Evolutionary conservation across 2,888 invertebrate species (phyloP).

Genomic region (Embidobia sp.): DNA sequence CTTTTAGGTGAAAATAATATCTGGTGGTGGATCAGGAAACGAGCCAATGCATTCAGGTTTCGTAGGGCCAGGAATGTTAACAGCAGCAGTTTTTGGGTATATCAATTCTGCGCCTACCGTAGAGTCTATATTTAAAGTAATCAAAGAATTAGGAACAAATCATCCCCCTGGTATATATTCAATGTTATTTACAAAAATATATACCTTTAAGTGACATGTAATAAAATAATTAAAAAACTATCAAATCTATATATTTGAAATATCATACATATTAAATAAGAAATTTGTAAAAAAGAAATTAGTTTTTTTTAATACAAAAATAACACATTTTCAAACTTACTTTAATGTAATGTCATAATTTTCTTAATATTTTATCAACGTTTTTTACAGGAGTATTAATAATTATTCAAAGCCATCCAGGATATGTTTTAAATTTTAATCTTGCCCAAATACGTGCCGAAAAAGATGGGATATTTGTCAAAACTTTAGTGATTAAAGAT

Average conservation of each 20-base stretch:
- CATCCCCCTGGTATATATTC: constrained; percentile 57
- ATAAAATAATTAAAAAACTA: background rate
- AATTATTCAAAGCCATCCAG: constrained; percentile 88
- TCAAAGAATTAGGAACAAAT: constrained; percentile 63
- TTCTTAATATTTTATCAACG: background rate
- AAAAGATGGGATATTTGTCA: constrained; percentile 83
- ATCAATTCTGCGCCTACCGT: constrained; percentile 64
- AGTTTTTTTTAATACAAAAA: too few species aligned
- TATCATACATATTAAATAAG: too few species aligned
- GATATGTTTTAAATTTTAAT: constrained; percentile 89
- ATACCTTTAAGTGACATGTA: background rate
- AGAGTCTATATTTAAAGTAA: constrained; percentile 65
- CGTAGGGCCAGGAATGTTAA: constrained; percentile 90
- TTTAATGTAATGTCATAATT: background rate
- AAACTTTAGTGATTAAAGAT: constrained; percentile 86
- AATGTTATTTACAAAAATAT: background rate
- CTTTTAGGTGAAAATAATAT: constrained; percentile 83
- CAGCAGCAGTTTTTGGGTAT: constrained; percentile 85
- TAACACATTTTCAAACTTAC: too few species aligned
- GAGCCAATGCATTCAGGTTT: constrained; percentile 86
- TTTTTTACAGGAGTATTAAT: constrained; percentile 84
- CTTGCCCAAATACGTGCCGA: constrained; percentile 88
- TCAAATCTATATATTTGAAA: too few species aligned
- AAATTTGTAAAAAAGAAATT: background rate
- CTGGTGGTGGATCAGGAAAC: constrained; percentile 90